Evolutionary conservation across 2,113 vertebrate genomes (phyloP), one percentile per base, ranked within the genome.

Genomic region (Rhinichthys klamathensis): DNA sequence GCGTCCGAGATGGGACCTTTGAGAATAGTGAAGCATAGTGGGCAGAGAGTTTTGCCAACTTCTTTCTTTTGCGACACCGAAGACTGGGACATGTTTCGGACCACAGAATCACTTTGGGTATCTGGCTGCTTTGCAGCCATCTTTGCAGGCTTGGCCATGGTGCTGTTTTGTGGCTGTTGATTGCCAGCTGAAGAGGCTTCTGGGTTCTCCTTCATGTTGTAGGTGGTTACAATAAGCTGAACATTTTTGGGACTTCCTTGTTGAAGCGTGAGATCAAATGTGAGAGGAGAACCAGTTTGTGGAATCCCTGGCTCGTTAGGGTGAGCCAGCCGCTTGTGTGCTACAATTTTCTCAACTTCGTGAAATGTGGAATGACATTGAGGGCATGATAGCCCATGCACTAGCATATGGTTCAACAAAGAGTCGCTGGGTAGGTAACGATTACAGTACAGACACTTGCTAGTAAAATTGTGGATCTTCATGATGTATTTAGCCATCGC

Each of bases 391-490:
- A 99, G 94, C 60, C 98, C 98, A 13, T 99, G 98, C 84, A 99
- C 98, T n/a, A 99, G 90, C 97, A 99, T 98, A 74, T 99, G 98
- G 85, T 99, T 99, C 41, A 99, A 96, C 91, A 99, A 92, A 0
- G 98, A 98, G 82, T 98, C 98, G 56, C 97, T 99, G 89, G 98
- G 97, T 88, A 99, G 92, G 89, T 99, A 99, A 65, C 97, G 96
- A 82, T 99, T 99, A 94, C 98, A 99, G 91, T 98, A 97, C 91
- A 99, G 95, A 94, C 98, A 99, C 95, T 99, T 99, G 93, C 98
- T 99, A 87, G 98, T 99, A 86, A 99, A 99, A 93, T 98, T 99
- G 93, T 99, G 97, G 92, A 99, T 99, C 94, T 99, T 99, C 98
- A 99, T 97, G 79, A 99, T 99, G 90, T 99, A 99, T 92, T 98